Percentiles rank a stretch among this genome's conserved stretches.
phyloP scores from a whole-genome alignment of 1,140 invertebrate species.

The Lepidotrigona ventralis region DNA sequence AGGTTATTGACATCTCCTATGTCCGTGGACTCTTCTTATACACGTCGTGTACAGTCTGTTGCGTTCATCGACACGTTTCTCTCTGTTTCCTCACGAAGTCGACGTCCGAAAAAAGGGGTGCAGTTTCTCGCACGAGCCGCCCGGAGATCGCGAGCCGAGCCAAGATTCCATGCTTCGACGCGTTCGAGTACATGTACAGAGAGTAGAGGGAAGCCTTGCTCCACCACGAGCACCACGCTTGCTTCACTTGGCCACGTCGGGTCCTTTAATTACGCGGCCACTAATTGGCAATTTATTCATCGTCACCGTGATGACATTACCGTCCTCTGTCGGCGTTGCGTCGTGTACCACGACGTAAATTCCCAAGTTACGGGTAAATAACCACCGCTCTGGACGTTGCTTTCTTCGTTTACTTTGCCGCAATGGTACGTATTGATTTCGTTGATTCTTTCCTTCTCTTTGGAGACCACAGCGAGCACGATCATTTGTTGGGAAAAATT shows the following conservation, averaged over 20 bases:
- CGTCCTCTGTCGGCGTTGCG: not conserved
- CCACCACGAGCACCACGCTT: not conserved
- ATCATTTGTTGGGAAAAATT: too few relatives aligned
- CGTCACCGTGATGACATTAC: constrained; percentile 14
- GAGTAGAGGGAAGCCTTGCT: constrained; percentile 10
- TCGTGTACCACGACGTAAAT: not conserved
- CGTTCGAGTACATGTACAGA: not conserved
- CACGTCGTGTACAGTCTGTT: not conserved
- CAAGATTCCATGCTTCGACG: constrained; percentile 1
- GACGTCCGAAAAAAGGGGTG: not conserved
- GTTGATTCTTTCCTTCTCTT: not conserved
- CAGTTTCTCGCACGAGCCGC: constrained; percentile 5
- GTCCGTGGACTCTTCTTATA: constrained; percentile 23
- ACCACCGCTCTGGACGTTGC: not conserved
- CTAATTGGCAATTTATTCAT: constrained; percentile 51
- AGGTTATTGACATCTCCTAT: constrained; percentile 73
- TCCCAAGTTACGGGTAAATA: not conserved
- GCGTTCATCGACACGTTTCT: not conserved
- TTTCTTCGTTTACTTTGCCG: not conserved
- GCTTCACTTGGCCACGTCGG: not conserved
- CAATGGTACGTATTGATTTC: not conserved
- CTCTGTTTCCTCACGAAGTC: not conserved
- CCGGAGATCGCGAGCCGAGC: not conserved
- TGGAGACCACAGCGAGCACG: not conserved
- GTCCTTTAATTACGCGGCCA: constrained; percentile 34